Evolutionary conservation across 2,888 invertebrate genomes (phyloP), one percentile per base, ranked within the genome.

Genomic region (Eulithis prunata): DNA sequence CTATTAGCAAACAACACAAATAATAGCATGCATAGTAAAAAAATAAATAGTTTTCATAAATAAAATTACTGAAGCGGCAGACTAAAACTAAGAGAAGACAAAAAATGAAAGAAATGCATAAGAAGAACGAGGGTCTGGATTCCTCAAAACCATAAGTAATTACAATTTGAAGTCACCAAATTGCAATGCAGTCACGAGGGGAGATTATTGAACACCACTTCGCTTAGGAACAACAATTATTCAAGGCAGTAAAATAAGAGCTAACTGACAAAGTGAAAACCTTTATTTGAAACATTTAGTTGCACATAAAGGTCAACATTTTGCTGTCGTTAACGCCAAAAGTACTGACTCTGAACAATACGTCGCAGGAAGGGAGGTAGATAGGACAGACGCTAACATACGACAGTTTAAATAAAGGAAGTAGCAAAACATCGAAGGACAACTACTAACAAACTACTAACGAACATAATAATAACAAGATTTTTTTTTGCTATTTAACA

Each of bases 131-230:
- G 87, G 89, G 81, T 89, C 90, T 92, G 91, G 91, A 90, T 90
- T 90, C 91, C 92, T 91, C 89, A 89, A 68, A 91, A 92, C 91
- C 92, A 92, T 90, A 92, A 90, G 92, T 89, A 84, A 87, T 92
- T 92, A 92, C 92, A 91, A 89, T 92, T 89, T 91, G 91, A 92
- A 93, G 92, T 92, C 88, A 92, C 93, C 93, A 93, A 91, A 88
- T 90, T 90, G 88, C 88, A 93, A 93, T 94, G 91, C 93, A 93
- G 93, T 93, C 91, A 93, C 93, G 93, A 94, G 93, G 91, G 92
- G 93, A 94, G 93, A 94, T 93, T 89, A 79, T 80, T 75, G 76
- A 77, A 89, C 90, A 92, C 92, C 92, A 91, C 93, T 89, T 78
- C 77, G 81, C 73, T 75, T 68, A 80, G 73, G 77, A 80, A 64